Evolutionary conservation across 2,113 vertebrate genomes (phyloP).

Genomic region (Crotalus horridus): DNA sequence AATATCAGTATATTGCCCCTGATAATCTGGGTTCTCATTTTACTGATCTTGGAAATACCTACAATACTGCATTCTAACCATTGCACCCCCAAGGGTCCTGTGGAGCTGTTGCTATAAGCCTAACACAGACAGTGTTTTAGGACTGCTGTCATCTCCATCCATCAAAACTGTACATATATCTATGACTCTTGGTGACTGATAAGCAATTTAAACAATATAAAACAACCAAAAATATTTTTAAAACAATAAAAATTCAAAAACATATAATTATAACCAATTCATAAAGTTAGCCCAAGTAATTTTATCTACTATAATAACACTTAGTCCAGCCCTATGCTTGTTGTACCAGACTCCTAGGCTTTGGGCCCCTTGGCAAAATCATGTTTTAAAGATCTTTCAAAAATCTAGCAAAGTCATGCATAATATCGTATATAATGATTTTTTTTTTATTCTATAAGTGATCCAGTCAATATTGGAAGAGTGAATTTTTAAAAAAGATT

Average conservation of each 20-base stretch:
- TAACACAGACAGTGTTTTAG: background rate
- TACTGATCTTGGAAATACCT: background rate
- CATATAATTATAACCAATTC: background rate
- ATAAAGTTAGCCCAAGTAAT: background rate
- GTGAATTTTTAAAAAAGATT: background rate
- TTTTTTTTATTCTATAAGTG: background rate
- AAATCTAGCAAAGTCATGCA: background rate
- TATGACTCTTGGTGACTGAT: background rate
- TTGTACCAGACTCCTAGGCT: background rate
- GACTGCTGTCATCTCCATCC: background rate
- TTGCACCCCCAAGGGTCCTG: background rate
- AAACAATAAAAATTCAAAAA: background rate
- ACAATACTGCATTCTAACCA: background rate
- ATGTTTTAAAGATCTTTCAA: background rate
- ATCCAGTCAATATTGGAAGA: background rate
- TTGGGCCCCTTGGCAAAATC: background rate
- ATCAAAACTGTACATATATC: background rate
- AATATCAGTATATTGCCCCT: background rate
- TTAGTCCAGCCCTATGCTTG: background rate
- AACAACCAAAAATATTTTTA: background rate
- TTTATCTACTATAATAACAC: background rate
- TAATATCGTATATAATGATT: background rate
- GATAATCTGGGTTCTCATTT: background rate
- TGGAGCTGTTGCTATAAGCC: background rate
- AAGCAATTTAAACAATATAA: background rate